Conservation (phyloP, 1,140 invertebrate genomes). For the Bombus consobrinus region DNA sequence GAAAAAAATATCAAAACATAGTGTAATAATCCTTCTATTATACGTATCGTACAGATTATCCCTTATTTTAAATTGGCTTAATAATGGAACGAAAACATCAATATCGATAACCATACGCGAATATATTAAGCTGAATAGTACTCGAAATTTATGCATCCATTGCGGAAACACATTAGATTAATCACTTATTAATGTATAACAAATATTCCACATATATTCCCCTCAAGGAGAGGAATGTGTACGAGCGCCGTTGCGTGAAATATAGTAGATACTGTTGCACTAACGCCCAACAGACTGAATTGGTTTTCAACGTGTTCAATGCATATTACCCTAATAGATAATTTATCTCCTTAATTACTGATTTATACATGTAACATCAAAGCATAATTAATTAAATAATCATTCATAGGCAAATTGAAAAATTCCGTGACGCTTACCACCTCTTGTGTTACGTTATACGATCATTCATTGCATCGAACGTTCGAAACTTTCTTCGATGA, state of each 20-base stretch:
- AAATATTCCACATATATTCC: constrained; percentile 31
- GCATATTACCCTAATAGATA: constrained; percentile 14
- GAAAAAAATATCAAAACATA: neutral
- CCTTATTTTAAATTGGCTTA: neutral
- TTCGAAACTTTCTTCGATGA: no score
- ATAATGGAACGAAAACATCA: constrained; percentile 45
- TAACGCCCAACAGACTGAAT: constrained; percentile 5
- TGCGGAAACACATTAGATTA: constrained; percentile 37
- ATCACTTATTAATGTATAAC: constrained; percentile 40
- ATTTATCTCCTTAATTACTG: neutral
- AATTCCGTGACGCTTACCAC: no score
- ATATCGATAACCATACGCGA: constrained; percentile 20
- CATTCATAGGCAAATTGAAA: no score
- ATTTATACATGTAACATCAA: neutral
- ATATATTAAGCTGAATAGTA: constrained; percentile 40
- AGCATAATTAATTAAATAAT: neutral
- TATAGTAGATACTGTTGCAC: no score
- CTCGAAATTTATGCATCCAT: constrained; percentile 34
- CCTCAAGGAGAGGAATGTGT: neutral
- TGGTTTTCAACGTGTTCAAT: constrained; percentile 14
- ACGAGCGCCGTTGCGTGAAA: neutral
- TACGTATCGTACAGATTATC: neutral
- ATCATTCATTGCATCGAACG: no score
- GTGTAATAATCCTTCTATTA: neutral
- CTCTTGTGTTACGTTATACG: no score